phyloP scores from a whole-genome alignment of 2,888 invertebrate genomes.

The Sepiola atlantica region DNA sequence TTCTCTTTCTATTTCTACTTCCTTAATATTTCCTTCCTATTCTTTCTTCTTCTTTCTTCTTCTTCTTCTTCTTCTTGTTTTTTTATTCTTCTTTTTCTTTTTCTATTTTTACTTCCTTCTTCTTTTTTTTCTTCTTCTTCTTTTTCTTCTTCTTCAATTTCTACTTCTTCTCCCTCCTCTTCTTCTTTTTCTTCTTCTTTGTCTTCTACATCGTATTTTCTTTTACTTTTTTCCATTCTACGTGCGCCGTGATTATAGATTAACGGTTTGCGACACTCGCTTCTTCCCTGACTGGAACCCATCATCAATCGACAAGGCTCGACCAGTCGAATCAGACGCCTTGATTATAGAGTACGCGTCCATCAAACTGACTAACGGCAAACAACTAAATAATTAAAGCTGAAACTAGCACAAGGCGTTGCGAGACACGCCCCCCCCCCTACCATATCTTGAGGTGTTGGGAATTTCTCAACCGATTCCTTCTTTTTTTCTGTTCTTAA shows the following conservation, averaged over 20 bases:
- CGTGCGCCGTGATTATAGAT: not conserved
- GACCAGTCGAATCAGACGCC: not conserved
- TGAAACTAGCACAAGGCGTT: not conserved
- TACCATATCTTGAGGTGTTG: not conserved
- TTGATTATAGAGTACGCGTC: not conserved
- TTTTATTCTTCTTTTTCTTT: no score
- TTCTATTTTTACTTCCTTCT: no score
- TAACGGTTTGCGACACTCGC: not conserved
- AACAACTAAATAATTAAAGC: not conserved
- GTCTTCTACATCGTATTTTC: not conserved
- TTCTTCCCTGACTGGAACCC: constrained; percentile 15
- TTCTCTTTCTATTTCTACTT: no score
- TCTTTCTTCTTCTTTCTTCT: no score
- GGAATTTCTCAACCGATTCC: not conserved
- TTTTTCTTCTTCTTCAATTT: no score
- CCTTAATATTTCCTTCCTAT: no score
- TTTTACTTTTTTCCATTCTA: not conserved
- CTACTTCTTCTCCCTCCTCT: no score
- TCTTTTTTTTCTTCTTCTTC: no score
- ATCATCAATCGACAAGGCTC: not conserved
- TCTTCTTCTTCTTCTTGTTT: no score
- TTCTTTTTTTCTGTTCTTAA: not conserved
- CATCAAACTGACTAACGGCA: not conserved
- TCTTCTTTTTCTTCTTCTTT: no score
- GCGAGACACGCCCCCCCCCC: no score